Percentiles rank a stretch among this genome's conserved stretches.
These are phyloP conservation scores for Alfaro cultratus DNA, from an alignment of 2,797 vertebrate species.

Conservation along the genomic window DNA sequence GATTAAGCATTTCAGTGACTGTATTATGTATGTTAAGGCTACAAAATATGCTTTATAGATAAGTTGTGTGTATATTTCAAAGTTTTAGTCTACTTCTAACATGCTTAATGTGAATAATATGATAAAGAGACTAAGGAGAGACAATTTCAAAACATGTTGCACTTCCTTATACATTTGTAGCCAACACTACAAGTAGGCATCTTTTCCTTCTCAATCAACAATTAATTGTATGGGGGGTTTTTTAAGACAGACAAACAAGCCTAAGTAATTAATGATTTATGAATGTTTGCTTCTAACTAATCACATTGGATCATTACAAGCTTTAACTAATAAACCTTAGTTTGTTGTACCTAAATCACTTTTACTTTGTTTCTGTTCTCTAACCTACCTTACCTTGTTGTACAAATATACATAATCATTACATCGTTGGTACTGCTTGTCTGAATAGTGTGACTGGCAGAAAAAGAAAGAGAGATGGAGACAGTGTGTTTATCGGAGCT, in stretches of 20 bases:
- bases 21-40: constrained; percentile 9
- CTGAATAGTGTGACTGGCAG: constrained; percentile 21
- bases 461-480: constrained; percentile 14
- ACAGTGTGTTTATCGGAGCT: constrained; percentile 77
- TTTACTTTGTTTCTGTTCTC: constrained; percentile 8
- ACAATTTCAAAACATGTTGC: constrained; percentile 31
- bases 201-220: constrained; percentile 11
- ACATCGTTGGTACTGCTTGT: constrained; percentile 10
- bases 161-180: constrained; percentile 48
- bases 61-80: neutral
- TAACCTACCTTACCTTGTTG: constrained; percentile 3
- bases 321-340: constrained; percentile 19
- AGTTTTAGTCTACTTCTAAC: constrained; percentile 6
- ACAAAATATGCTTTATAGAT: constrained; percentile 31
- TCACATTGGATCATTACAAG: constrained; percentile 4
- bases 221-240: constrained; percentile 5
- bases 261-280: constrained; percentile 1
- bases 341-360: constrained; percentile 2
- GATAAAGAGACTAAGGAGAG: constrained; percentile 12
- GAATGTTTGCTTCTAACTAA: constrained; percentile 13
- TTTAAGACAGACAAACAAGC: neutral
- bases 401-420: constrained; percentile 14
- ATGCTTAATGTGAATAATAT: constrained; percentile 12
- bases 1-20: constrained; percentile 43
- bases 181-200: constrained; percentile 12